Evolutionary conservation across 92 coral and sea anemone species (phyloP).

Genomic region (Bergia puertoricense): DNA sequence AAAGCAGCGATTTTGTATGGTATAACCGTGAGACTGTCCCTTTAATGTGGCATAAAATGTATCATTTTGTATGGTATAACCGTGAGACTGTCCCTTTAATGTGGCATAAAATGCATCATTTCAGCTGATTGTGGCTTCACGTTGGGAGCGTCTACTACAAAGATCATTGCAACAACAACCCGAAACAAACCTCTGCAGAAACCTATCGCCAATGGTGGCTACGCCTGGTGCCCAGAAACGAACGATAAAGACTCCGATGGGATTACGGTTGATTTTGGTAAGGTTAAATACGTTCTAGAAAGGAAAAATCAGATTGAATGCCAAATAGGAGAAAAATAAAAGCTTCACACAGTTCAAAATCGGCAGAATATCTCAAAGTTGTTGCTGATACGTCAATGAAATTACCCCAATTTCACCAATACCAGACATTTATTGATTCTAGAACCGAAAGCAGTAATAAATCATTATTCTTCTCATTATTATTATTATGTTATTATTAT

Average conservation of each 20-base stretch:
- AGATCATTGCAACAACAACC: neutral
- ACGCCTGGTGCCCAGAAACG: slow-evolving; percentile 26
- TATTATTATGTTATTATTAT: neutral
- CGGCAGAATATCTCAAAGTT: no score
- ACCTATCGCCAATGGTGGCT: neutral
- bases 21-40: neutral
- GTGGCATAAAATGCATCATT: neutral
- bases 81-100: neutral
- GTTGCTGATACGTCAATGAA: no score
- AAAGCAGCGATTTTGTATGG: no score
- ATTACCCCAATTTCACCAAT: neutral
- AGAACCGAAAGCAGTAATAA: neutral
- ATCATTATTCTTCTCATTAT: neutral
- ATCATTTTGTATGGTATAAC: neutral
- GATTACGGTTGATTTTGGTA: slow-evolving; percentile 17
- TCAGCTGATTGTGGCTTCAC: slow-evolving; percentile 20
- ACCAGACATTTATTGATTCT: neutral
- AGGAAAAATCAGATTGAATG: neutral
- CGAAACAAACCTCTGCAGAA: neutral
- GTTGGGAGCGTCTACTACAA: slow-evolving; percentile 15
- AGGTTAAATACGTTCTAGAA: neutral
- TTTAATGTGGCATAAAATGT: neutral
- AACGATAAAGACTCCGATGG: slow-evolving; percentile 11
- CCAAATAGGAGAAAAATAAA: no score
- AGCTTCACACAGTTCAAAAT: neutral